Evolutionary conservation across 1,140 invertebrate species (phyloP), one percentile per base, ranked within the genome.

Genomic region (Zaprionus vittiger): DNA sequence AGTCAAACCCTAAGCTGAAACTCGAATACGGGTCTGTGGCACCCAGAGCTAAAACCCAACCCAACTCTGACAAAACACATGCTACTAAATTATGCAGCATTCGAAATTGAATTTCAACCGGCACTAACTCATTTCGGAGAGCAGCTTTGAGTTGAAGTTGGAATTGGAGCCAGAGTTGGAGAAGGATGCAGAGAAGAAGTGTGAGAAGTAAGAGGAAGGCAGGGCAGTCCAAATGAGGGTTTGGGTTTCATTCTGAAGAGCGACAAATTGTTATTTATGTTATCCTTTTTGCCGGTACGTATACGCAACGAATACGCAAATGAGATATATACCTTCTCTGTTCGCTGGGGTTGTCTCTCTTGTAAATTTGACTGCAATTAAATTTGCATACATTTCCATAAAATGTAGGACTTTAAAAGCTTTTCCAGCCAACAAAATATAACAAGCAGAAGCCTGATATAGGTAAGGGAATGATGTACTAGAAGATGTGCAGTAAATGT

Each of bases 321-420:
- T 17, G 44, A 14, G 38, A n/a, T 54, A n/a, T 54, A 68, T 54
- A 68, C 62, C 67, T 47, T 69, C 76, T 70, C 44, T 71, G 59
- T 55, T 34, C 31, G 31, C 31, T 3, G 31, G 28, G 54, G 49
- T 65, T 72, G 55, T 72, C 49, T 41, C 67, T 77, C 69, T 73
- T 60, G 71, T 80, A 82, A 85, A 90, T 90, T 90, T 73, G 65
- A 75, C 73, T 85, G 85, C 86, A 90, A 90, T 90, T 90, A 90
- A 89, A 90, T 90, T 90, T 90, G 81, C 85, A 90, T 90, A 82
- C 77, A 90, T 91, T 90, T 90, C 77, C 86, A 90, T 85, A 90
- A 90, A 79, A 71, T 73, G 57, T 77, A 64, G n/a, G 38, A 65
- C 66, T 79, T 75, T 75, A 66, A 75, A 79, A 75, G 72, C 72